A percentile compares a stretch with the other conserved stretches of the same genome.
These are phyloP conservation scores for Novumbra hubbsi DNA, from an alignment of 2,797 vertebrate species.

Conservation along the genomic window DNA sequence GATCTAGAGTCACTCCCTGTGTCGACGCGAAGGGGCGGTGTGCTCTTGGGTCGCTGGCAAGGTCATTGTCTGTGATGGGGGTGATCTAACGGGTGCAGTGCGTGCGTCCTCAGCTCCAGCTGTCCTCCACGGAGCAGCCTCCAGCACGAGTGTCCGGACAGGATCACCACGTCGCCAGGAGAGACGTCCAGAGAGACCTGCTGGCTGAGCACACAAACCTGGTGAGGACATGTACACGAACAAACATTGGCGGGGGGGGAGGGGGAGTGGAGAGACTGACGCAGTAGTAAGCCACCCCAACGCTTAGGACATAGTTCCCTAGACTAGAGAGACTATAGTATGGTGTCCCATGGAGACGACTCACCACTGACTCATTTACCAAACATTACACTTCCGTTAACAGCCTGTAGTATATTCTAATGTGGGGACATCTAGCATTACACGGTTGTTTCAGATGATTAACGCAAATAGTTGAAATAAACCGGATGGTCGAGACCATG, in stretches of 20 bases:
- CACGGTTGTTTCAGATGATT: too few species aligned
- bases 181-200: slow-evolving; percentile 64
- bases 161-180: slow-evolving; percentile 70
- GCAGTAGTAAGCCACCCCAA: too few species aligned
- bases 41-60: slow-evolving; percentile 39
- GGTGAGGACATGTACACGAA: slow-evolving; percentile 58
- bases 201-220: slow-evolving; percentile 72
- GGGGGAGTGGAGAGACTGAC: too few species aligned
- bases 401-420: too few species aligned
- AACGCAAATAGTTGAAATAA: not conserved
- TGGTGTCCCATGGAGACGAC: too few species aligned
- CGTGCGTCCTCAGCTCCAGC: slow-evolving; percentile 65
- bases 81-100: slow-evolving; percentile 45
- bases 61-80: slow-evolving; percentile 29
- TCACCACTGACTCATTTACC: too few species aligned
- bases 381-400: too few species aligned
- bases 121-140: slow-evolving; percentile 62
- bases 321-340: too few species aligned
- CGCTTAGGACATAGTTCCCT: too few species aligned
- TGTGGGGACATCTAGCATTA: too few species aligned
- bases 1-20: slow-evolving; percentile 45
- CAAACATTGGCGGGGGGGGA: too few species aligned
- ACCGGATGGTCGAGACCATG: not conserved
- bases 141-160: slow-evolving; percentile 55
- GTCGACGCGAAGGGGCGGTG: slow-evolving; percentile 55